These are phyloP conservation scores for Sinella curviseta DNA, from an alignment of 1,140 invertebrate genomes.

Conservation along the genomic window DNA sequence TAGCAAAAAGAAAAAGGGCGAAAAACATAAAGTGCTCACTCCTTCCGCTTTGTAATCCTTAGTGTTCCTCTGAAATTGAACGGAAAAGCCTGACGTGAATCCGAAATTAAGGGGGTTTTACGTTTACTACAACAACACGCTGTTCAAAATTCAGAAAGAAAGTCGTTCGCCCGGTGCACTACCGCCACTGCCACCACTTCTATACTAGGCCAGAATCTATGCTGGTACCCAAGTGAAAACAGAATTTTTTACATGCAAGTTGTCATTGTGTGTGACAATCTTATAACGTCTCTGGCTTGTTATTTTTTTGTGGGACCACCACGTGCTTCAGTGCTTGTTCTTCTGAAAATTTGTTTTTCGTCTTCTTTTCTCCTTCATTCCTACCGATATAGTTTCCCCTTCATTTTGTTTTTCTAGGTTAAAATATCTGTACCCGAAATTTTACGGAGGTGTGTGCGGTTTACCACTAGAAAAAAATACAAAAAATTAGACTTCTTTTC, in stretches of 20 bases:
- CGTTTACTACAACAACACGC: not conserved
- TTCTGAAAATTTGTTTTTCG: too few relatives aligned
- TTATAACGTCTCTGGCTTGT: not conserved
- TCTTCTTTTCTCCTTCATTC: too few relatives aligned
- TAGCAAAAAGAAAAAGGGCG: not conserved
- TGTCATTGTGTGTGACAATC: slow-evolving; percentile 8
- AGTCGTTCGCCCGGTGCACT: not conserved
- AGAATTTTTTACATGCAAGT: not conserved
- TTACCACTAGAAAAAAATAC: too few relatives aligned
- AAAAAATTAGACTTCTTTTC: too few relatives aligned
- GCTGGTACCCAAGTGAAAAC: too few relatives aligned
- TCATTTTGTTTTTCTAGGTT: not conserved
- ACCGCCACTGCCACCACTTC: not conserved
- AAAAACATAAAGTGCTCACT: not conserved
- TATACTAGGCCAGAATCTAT: too few relatives aligned
- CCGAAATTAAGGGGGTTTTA: slow-evolving; percentile 23
- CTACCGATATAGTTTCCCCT: too few relatives aligned
- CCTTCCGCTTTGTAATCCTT: slow-evolving; percentile 32
- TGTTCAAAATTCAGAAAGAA: slow-evolving; percentile 18
- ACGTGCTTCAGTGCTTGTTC: not conserved
- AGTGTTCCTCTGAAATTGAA: slow-evolving; percentile 38
- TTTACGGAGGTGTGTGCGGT: too few relatives aligned
- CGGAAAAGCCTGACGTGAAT: slow-evolving; percentile 39
- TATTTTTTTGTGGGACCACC: not conserved
- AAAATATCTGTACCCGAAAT: too few relatives aligned